These are phyloP conservation scores for Xiphorhynchus erythropygius DNA, from an alignment of 2,797 vertebrate genomes.

Conservation along the genomic window DNA sequence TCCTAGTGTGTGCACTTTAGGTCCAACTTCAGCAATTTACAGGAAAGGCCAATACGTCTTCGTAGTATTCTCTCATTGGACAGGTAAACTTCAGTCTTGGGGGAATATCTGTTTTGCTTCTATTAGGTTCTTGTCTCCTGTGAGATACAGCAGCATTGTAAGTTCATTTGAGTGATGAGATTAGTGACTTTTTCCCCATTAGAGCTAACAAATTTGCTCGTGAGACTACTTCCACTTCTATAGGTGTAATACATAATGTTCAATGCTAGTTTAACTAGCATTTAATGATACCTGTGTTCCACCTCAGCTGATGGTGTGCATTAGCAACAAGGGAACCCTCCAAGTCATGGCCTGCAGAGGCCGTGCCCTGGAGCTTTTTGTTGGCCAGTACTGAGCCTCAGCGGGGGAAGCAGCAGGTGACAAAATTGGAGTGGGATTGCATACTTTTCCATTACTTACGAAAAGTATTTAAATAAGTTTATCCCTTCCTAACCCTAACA, in stretches of 20 bases:
- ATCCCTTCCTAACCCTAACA: not conserved
- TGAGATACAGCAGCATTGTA: not conserved
- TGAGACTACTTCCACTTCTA: not conserved
- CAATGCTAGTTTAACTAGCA: not conserved
- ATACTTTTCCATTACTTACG: not conserved
- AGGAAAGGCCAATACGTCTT: not conserved
- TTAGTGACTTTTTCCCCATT: not conserved
- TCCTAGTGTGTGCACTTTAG: not conserved
- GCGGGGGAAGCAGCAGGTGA: not conserved
- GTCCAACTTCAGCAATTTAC: not conserved
- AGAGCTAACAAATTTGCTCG: not conserved
- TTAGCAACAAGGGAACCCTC: not conserved
- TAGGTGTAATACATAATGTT: not conserved
- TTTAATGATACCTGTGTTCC: not conserved
- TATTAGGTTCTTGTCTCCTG: not conserved
- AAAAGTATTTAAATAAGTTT: not conserved
- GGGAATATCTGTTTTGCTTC: not conserved
- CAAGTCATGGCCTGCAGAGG: not conserved
- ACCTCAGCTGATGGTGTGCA: not conserved
- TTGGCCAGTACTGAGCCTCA: not conserved
- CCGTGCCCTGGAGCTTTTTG: not conserved
- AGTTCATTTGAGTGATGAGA: not conserved
- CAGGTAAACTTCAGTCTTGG: not conserved
- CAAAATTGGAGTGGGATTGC: not conserved
- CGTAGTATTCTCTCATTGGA: not conserved